Evolutionary conservation across 2,888 invertebrate species (phyloP), one percentile per base, ranked within the genome.

Genomic region (Cenopis cana): DNA sequence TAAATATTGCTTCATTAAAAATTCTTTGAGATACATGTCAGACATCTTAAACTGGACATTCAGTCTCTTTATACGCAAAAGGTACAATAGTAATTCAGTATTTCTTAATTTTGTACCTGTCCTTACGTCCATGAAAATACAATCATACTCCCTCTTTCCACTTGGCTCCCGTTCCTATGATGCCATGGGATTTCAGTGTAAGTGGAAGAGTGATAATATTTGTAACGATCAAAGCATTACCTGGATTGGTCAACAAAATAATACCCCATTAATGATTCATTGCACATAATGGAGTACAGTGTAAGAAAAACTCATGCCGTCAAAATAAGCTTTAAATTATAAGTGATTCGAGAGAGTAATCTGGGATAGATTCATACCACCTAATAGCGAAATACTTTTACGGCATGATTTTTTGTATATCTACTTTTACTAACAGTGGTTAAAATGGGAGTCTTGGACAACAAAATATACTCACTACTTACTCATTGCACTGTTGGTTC

Each of bases 401-500:
- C 6, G 46, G n/a, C 46, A 46, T 12, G 46, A 46, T 8, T 46
- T 46, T 46, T 46, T n/a, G 14, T n/a, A 14, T 6, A 41, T 14
- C n/a, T n/a, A n/a, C n/a, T n/a, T 41, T 14, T 6, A 49, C 36
- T 41, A 62, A 65, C 38, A 66, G 54, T 33, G 20, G 20, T 50
- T 49, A 18, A 52, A 20, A 54, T 14, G 54, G 41, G n/a, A 41
- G 54, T 41, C 46, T 36, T 11, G 17, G 36, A 33, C n/a, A 61
- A 52, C 52, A 60, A 56, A 33, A 59, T 33, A 70, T 46, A 69
- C 46, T 49, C 11, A 60, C 41, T 60, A 59, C 10, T 57, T 64
- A 49, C 54, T 65, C 75, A 81, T 81, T 81, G 81, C 81, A 81
- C 81, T 78, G 71, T 59, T 68, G 75, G 77, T 74, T 75, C 73